Base-by-base conservation (phyloP, 2,113 vertebrate species). In the Syngnathoides biaculeatus region DNA sequence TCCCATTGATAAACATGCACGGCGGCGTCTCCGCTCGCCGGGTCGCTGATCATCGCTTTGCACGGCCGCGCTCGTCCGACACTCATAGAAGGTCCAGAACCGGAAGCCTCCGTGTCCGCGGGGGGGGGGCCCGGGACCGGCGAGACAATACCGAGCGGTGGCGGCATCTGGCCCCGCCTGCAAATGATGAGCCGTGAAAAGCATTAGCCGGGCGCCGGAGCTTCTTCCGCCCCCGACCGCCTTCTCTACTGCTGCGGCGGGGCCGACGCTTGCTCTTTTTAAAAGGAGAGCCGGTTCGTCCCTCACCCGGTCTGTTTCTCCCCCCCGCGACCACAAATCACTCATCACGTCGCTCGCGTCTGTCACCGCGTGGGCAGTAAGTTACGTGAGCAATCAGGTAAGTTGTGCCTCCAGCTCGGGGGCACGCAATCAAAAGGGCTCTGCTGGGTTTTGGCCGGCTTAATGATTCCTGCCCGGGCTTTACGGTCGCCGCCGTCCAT, bases 201-300 rank as follows among this genome's bases (percentile, higher is more conserved):
- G 84, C 85, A 88, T 92, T 86, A 86, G 87, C 80, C 89, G 91
- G 89, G 89, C 91, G 92, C 87, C 86, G 30, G 45, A 60, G 83
- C 58, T 79, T 78, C 79, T 73, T 57, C 77, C 78, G 78, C 79
- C 78, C 79, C 78, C 71, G 72, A 79, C 79, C 14, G 79, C 67
- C 67, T 61, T 79, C 55, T 82, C 81, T 83, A 73, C 73, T 74
- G 73, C 60, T 38, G 72, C 67, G 79, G 83, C n/a, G 75, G 59
- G 24, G 73, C 74, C 82, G 85, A 74, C 83, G 80, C 84, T 78
- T 58, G 0, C 56, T 67, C 42, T 27, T 64, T 64, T 64, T 48
- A 17, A 27, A 78, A 69, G 69, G 77, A 72, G 75, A 26, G 56
- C 68, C 66, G 67, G 45, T n/a, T 59, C 71, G 42, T 69, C 66